Evolutionary conservation across 1,140 invertebrate genomes (phyloP).

Genomic region (Archegozetes longisetosus): DNA sequence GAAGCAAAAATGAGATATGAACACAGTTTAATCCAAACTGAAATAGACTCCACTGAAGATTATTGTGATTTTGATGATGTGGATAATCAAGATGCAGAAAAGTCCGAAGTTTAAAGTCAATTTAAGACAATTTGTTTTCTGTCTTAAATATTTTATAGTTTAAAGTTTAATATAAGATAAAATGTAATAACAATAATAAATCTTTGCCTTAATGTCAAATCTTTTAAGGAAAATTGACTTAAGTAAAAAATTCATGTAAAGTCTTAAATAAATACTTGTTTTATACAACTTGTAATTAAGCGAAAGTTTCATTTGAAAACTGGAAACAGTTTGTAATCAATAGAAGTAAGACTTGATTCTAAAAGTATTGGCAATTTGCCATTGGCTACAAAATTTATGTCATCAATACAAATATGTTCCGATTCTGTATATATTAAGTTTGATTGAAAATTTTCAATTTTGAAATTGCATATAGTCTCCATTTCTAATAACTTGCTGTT

Average conservation of each 20-base stretch:
- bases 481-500: background rate
- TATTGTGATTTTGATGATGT: too few species aligned
- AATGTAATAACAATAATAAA: too few species aligned
- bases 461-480: conserved; percentile 7
- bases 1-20: background rate
- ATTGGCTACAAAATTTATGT: background rate
- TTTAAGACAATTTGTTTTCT: too few species aligned
- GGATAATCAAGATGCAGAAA: too few species aligned
- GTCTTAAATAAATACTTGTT: too few species aligned
- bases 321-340: background rate
- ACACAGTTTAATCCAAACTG: background rate
- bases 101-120: too few species aligned
- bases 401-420: background rate
- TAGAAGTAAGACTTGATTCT: background rate
- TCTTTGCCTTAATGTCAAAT: too few species aligned
- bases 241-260: too few species aligned
- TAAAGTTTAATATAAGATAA: background rate
- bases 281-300: too few species aligned
- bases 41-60: too few species aligned
- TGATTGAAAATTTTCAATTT: background rate
- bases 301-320: too few species aligned
- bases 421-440: background rate
- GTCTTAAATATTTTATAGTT: background rate
- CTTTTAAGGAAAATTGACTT: too few species aligned
- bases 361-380: background rate